These are phyloP conservation scores for Pseudochaenichthys georgianus DNA, from an alignment of 2,797 vertebrate species.

Conservation along the genomic window DNA sequence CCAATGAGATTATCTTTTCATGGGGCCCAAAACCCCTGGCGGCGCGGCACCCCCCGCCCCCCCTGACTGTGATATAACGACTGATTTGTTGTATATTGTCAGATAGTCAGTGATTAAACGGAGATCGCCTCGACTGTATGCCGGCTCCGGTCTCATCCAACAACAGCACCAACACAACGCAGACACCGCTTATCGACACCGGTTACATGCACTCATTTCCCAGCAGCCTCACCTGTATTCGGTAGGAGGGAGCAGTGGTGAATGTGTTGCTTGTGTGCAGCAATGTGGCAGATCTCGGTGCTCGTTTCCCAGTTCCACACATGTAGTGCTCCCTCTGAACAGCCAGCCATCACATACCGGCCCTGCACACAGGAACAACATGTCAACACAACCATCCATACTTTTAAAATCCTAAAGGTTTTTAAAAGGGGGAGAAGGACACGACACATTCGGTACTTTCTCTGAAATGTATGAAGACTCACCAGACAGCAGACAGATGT, in stretches of 20 bases:
- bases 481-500: conserved; percentile 85
- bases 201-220: no score
- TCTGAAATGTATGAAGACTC: conserved; percentile 16
- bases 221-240: conserved; percentile 44
- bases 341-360: conserved; percentile 81
- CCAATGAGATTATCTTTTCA: no score
- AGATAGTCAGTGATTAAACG: no score
- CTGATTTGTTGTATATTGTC: no score
- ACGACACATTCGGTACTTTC: background rate
- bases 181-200: no score
- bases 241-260: conserved; percentile 80
- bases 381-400: background rate
- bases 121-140: no score
- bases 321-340: conserved; percentile 85
- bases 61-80: no score
- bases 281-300: conserved; percentile 86
- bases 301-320: conserved; percentile 86
- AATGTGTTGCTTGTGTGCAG: conserved; percentile 84
- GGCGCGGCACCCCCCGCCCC: no score
- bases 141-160: no score
- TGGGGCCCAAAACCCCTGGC: no score
- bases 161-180: no score
- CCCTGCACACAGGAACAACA: conserved; percentile 71
- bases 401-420: background rate
- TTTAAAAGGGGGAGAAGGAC: background rate